These are phyloP conservation scores for Protonemura montana DNA, from an alignment of 2,888 invertebrate species.

Conservation along the genomic window DNA sequence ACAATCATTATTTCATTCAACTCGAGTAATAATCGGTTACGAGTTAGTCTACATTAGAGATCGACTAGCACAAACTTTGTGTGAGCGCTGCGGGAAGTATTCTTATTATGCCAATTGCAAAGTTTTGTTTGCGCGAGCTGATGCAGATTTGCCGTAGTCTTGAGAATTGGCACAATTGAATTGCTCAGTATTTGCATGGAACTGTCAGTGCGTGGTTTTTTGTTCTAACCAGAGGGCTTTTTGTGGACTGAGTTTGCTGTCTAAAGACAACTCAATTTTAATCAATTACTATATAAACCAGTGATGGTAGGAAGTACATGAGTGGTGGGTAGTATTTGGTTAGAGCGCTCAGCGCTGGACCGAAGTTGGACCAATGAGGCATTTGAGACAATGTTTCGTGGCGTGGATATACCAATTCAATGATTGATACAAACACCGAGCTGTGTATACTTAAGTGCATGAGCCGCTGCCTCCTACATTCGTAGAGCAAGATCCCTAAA, in stretches of 20 bases:
- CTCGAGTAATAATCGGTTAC: not conserved
- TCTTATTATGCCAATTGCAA: conserved; percentile 12
- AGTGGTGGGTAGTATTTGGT: not conserved
- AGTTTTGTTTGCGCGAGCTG: not conserved
- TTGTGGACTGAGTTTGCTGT: not conserved
- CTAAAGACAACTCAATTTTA: conserved; percentile 3
- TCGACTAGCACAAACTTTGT: not conserved
- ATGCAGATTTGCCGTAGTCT: not conserved
- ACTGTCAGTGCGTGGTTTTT: not conserved
- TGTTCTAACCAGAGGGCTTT: not conserved
- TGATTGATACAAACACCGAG: not conserved
- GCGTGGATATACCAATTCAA: not conserved
- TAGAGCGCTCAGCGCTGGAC: not conserved
- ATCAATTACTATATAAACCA: not conserved
- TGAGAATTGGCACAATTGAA: conserved; percentile 4
- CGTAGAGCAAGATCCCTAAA: not conserved
- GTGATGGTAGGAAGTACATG: not conserved
- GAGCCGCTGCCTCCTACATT: not conserved
- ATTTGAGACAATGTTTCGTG: not conserved
- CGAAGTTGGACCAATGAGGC: not conserved
- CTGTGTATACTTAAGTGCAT: not conserved
- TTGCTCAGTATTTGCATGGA: not conserved
- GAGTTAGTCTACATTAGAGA: not conserved
- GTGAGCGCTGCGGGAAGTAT: not conserved
- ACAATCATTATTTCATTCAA: conserved; percentile 7